phyloP scores from a whole-genome alignment of 2,113 vertebrate species.

The Ophthalmolycus amberensis region DNA sequence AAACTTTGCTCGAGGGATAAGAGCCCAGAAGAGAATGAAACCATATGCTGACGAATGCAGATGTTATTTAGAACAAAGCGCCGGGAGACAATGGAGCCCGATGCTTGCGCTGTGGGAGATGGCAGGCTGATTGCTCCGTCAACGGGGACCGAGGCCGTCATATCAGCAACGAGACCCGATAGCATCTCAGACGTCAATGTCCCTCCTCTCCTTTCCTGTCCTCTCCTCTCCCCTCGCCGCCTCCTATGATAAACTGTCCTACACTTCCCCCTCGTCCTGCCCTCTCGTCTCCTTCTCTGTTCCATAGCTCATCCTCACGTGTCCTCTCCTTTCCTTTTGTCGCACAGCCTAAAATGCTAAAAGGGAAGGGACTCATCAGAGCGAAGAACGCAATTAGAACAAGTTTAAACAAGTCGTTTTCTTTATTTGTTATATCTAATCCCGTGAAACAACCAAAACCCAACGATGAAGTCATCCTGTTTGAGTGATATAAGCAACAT shows the following conservation, averaged over 20 bases:
- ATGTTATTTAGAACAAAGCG: slow-evolving; percentile 80
- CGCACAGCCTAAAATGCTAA: neutral
- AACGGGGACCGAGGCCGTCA: slow-evolving; percentile 71
- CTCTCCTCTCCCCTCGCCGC: slow-evolving; percentile 40
- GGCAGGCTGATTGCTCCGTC: slow-evolving; percentile 75
- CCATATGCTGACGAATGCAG: slow-evolving; percentile 77
- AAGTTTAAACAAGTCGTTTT: neutral
- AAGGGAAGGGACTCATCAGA: neutral
- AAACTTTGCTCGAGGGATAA: slow-evolving; percentile 71
- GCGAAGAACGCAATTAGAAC: neutral
- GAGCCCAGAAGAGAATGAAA: slow-evolving; percentile 67
- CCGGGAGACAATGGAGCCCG: slow-evolving; percentile 69
- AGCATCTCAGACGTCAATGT: slow-evolving; percentile 78
- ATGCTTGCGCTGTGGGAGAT: slow-evolving; percentile 72
- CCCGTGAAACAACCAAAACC: slow-evolving; percentile 11
- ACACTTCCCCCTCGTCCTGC: slow-evolving; percentile 14
- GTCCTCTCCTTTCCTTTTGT: slow-evolving; percentile 20
- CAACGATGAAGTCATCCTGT: neutral
- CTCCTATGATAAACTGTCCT: slow-evolving; percentile 25
- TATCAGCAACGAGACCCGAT: slow-evolving; percentile 76
- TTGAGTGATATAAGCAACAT: neutral
- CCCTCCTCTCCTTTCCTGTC: slow-evolving; percentile 70
- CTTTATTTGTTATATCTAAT: neutral
- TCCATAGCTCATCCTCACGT: neutral
- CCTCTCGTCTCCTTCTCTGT: slow-evolving; percentile 12